Evolutionary conservation across 2,888 invertebrate species (phyloP).

Genomic region (Archaeoteleia sp.): DNA sequence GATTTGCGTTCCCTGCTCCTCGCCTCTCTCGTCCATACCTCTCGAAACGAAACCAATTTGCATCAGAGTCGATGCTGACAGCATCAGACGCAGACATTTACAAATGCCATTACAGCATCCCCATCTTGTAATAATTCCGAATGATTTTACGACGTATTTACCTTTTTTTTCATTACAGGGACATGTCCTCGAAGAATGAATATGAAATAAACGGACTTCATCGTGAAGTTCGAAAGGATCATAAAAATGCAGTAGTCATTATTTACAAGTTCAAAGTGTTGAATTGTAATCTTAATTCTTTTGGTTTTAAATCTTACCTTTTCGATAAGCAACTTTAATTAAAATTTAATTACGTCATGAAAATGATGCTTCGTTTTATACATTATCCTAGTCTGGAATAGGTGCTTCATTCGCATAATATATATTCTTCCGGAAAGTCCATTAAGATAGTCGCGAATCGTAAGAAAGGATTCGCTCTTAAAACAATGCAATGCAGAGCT

Average conservation of each 20-base stretch:
- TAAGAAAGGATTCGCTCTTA: conserved; percentile 1
- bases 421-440: conserved; percentile 4
- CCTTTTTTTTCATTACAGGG: background rate
- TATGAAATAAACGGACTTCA: background rate
- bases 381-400: background rate
- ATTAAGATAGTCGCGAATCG: conserved; percentile 1
- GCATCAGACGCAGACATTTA: conserved; percentile 38
- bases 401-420: background rate
- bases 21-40: conserved; percentile 1
- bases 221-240: too few relatives aligned
- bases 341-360: background rate
- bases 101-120: conserved; percentile 29
- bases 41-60: conserved; percentile 52
- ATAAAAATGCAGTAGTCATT: too few relatives aligned
- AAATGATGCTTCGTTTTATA: background rate
- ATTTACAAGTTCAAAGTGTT: too few relatives aligned
- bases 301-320: too few relatives aligned
- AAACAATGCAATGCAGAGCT: conserved; percentile 13
- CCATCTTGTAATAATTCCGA: conserved; percentile 37
- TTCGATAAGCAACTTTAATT: too few relatives aligned
- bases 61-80: conserved; percentile 42
- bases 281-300: too few relatives aligned
- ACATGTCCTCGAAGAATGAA: too few relatives aligned
- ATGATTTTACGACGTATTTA: conserved; percentile 23
- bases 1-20: conserved; percentile 46